These are phyloP conservation scores for Pegoplata infirma DNA, from an alignment of 2,888 invertebrate genomes.

Conservation along the genomic window DNA sequence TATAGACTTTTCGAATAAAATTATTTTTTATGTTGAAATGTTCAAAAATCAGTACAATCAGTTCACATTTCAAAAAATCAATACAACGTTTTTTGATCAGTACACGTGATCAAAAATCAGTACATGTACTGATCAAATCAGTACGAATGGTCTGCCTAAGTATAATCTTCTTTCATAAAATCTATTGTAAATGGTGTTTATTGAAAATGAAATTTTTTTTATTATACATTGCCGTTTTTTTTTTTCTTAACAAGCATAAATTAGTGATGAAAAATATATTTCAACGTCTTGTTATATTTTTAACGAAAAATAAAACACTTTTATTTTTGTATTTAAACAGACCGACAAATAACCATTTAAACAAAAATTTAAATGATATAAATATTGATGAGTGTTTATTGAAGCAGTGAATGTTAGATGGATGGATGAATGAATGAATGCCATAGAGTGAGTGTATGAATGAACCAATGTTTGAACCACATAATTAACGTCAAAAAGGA, in stretches of 20 bases:
- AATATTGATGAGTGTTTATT: constrained; percentile 45
- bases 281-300: constrained; percentile 13
- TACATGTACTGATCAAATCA: too few species aligned
- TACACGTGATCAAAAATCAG: too few species aligned
- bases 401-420: not conserved
- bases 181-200: too few species aligned
- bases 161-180: too few species aligned
- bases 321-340: not conserved
- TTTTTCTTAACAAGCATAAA: not conserved
- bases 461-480: not conserved
- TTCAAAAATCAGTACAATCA: too few species aligned
- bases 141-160: too few species aligned
- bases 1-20: too few species aligned
- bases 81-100: too few species aligned
- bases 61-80: too few species aligned
- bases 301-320: too few species aligned
- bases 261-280: constrained; percentile 11
- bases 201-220: not conserved
- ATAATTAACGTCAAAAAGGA: constrained; percentile 18
- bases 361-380: constrained; percentile 27
- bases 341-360: constrained; percentile 29
- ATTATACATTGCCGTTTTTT: not conserved
- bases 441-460: not conserved
- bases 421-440: not conserved
- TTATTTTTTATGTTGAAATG: too few species aligned